Percentiles rank a stretch among this genome's conserved stretches.
phyloP scores from a whole-genome alignment of 2,888 invertebrate species.

The Anoncus sp. region DNA sequence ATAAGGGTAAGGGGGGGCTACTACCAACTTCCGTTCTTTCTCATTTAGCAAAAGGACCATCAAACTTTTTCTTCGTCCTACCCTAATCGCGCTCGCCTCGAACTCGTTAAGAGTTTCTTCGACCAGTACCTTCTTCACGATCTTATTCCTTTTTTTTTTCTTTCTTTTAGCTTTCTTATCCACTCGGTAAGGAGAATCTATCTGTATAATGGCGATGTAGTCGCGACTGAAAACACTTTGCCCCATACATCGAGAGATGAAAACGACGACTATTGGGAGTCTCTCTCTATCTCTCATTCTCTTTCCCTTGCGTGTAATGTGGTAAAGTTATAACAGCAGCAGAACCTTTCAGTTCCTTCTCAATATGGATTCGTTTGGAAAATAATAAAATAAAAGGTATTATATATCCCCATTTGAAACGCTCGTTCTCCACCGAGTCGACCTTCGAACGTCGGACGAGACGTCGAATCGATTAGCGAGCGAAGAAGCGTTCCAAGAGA shows the following conservation, averaged over 20 bases:
- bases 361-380: constrained; percentile 43
- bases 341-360: constrained; percentile 20
- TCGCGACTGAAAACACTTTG: constrained; percentile 20
- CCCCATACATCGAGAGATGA: constrained; percentile 19
- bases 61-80: constrained; percentile 9
- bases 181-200: constrained; percentile 8
- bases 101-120: constrained; percentile 40
- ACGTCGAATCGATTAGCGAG: constrained; percentile 68
- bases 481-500: constrained; percentile 56
- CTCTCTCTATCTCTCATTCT: too few species aligned
- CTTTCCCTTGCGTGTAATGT: background rate
- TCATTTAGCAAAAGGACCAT: constrained; percentile 44
- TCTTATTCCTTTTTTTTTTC: background rate
- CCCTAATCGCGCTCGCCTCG: constrained; percentile 35
- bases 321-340: background rate
- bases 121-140: background rate
- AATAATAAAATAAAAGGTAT: constrained; percentile 50
- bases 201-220: constrained; percentile 24
- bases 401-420: constrained; percentile 53
- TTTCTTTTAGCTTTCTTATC: background rate
- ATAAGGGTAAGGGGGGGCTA: constrained; percentile 2
- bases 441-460: constrained; percentile 65
- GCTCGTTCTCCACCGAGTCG: constrained; percentile 53
- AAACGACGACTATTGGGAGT: constrained; percentile 12
- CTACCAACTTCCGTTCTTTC: constrained; percentile 74